These are phyloP conservation scores for Platycheirus albimanus DNA, from an alignment of 2,888 invertebrate species.

Conservation along the genomic window DNA sequence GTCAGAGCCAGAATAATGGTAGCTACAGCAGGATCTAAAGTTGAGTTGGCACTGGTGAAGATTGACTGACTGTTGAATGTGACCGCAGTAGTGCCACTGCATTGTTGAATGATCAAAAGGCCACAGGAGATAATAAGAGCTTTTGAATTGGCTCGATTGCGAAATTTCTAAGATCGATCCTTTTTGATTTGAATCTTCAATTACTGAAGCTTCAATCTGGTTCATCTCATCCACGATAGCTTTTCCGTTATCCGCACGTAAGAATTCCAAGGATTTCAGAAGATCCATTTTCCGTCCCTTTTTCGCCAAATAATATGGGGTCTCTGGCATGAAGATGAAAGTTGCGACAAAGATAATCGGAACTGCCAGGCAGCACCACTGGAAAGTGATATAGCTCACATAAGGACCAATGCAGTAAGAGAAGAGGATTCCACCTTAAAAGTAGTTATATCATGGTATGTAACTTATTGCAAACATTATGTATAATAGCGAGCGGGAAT, in stretches of 20 bases:
- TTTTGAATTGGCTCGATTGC: constrained; percentile 88
- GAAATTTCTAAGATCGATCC: constrained; percentile 83
- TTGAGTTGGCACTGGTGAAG: constrained; percentile 87
- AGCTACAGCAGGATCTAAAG: constrained; percentile 85
- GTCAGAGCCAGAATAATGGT: constrained; percentile 90
- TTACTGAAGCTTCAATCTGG: constrained; percentile 84
- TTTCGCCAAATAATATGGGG: constrained; percentile 88
- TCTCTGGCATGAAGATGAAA: constrained; percentile 91
- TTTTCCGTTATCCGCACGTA: constrained; percentile 86
- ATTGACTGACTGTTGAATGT: constrained; percentile 90
- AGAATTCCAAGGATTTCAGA: constrained; percentile 85
- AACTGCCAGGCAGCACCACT: constrained; percentile 86
- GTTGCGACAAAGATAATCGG: constrained; percentile 85
- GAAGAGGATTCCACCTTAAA: constrained; percentile 86
- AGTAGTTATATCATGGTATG: neutral
- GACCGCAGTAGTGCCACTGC: constrained; percentile 91
- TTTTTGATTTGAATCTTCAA: constrained; percentile 81
- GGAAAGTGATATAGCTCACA: constrained; percentile 86
- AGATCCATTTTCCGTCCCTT: constrained; percentile 85
- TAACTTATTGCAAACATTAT: neutral
- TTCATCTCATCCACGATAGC: constrained; percentile 87
- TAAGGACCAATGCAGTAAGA: constrained; percentile 89
- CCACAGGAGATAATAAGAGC: constrained; percentile 90
- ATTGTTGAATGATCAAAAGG: constrained; percentile 91
- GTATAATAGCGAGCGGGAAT: no score